phyloP scores from a whole-genome alignment of 2,888 invertebrate species.

The Lepidonotus clava region DNA sequence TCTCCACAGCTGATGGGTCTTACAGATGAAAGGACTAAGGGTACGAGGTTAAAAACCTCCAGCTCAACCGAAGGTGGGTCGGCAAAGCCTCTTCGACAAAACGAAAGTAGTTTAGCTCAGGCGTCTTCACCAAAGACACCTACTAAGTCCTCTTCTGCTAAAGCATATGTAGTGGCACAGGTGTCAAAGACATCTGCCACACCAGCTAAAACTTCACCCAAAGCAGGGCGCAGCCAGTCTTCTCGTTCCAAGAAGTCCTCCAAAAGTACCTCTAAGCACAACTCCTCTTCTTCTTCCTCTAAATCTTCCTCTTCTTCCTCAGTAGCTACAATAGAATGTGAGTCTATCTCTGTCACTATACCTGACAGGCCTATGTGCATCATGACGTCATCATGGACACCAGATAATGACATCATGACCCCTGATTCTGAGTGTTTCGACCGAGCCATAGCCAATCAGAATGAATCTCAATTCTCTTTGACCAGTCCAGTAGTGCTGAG shows the following conservation, averaged over 20 bases:
- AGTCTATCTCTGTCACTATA: constrained; percentile 15
- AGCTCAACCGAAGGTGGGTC: background rate
- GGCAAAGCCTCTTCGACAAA: background rate
- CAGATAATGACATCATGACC: background rate
- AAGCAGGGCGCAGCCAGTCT: background rate
- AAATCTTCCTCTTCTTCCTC: constrained; percentile 36
- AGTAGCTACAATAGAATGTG: constrained; percentile 41
- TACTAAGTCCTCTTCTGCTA: background rate
- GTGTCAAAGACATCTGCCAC: background rate
- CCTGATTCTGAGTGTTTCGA: background rate
- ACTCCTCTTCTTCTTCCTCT: background rate
- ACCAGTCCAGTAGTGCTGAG: too few species aligned
- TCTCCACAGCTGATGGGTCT: background rate
- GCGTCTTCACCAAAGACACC: background rate
- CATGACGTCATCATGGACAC: constrained; percentile 19
- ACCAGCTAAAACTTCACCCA: background rate
- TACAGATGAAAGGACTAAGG: background rate
- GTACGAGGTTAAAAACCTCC: background rate
- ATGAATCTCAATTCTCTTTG: background rate
- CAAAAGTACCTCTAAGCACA: background rate
- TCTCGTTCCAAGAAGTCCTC: constrained; percentile 14
- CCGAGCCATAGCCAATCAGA: background rate
- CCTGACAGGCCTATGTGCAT: constrained; percentile 42
- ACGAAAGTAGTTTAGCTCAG: background rate
- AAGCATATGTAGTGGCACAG: background rate